Conservation (phyloP, 2,888 invertebrate genomes). For the Microctonus brassicae region DNA sequence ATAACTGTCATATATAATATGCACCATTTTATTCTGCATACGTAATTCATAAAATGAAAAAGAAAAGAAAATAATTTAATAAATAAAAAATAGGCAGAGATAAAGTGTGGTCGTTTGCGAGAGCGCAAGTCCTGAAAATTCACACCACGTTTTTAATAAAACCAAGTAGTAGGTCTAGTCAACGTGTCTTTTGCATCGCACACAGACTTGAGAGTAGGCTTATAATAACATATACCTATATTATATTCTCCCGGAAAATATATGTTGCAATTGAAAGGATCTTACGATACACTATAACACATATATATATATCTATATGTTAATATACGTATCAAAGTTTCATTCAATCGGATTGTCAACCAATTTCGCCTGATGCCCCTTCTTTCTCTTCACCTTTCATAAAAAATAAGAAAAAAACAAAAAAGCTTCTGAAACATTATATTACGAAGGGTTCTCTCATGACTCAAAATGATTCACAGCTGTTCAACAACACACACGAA, state of each 20-base stretch:
- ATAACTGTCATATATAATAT: neutral
- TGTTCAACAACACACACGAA: neutral
- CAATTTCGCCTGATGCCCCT: neutral
- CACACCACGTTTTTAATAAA: slow-evolving; percentile 34
- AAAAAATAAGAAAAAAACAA: neutral
- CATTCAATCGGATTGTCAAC: slow-evolving; percentile 10
- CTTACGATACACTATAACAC: neutral
- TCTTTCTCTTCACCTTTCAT: neutral
- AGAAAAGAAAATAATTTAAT: slow-evolving; percentile 4
- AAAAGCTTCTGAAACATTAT: slow-evolving; percentile 3
- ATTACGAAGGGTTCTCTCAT: neutral
- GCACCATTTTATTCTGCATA: neutral
- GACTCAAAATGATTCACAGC: slow-evolving; percentile 10
- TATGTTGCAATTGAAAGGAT: neutral
- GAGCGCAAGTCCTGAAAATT: slow-evolving; percentile 10
- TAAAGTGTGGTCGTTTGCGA: neutral
- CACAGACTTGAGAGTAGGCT: neutral
- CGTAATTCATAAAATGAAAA: neutral
- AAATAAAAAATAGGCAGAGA: neutral
- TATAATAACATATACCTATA: neutral
- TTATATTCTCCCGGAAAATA: neutral
- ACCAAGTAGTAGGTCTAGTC: neutral
- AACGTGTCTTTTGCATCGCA: slow-evolving; percentile 11
- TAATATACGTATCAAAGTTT: neutral
- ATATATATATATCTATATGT: neutral